Evolutionary conservation across 2,113 vertebrate species (phyloP).

Genomic region (Toxostoma redivivum): DNA sequence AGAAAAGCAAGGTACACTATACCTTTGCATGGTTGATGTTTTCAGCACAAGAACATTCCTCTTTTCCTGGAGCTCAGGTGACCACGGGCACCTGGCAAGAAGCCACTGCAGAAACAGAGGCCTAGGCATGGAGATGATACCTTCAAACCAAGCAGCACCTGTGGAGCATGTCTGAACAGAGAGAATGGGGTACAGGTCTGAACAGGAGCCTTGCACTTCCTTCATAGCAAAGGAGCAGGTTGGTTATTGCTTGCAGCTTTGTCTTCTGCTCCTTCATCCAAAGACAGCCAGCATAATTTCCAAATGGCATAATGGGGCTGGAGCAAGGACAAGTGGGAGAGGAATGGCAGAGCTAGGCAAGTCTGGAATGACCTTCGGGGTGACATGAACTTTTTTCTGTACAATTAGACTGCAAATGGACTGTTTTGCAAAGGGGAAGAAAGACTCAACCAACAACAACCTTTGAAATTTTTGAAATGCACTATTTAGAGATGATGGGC

Average conservation of each 20-base stretch:
- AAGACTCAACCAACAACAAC: neutral
- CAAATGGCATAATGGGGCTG: neutral
- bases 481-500: neutral
- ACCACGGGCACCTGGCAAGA: neutral
- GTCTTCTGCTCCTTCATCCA: neutral
- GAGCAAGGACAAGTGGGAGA: neutral
- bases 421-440: neutral
- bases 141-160: fast-evolving
- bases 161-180: neutral
- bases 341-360: neutral
- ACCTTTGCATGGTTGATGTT: neutral
- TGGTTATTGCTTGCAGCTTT: neutral
- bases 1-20: neutral
- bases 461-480: neutral
- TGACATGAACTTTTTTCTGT: neutral
- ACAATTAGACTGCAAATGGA: neutral
- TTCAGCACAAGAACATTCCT: neutral
- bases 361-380: neutral
- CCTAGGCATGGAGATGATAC: neutral
- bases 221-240: neutral
- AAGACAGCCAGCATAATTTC: neutral
- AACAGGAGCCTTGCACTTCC: neutral
- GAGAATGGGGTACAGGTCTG: fast-evolving
- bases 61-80: fast-evolving
- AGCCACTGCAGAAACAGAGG: neutral